Conservation (phyloP, 2,797 vertebrate species). For the Ctenopoma multispine region DNA sequence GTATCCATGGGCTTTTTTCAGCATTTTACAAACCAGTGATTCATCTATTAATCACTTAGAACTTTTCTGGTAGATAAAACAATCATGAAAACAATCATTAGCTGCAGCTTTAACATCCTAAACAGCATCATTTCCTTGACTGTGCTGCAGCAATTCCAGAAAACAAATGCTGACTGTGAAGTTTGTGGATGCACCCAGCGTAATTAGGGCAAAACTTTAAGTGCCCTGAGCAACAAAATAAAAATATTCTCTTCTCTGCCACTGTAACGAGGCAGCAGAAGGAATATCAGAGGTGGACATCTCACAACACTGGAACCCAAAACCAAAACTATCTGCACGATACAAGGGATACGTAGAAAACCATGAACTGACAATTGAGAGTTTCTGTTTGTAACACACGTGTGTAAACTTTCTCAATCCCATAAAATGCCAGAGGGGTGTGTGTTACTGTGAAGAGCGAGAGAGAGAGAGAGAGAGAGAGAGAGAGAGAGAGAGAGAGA, state of each 20-base stretch:
- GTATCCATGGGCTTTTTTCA: no score
- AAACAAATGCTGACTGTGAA: not conserved
- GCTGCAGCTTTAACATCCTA: no score
- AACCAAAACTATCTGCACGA: not conserved
- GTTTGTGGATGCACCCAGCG: not conserved
- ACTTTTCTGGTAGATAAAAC: no score
- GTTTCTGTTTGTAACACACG: constrained; percentile 11
- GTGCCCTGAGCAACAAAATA: not conserved
- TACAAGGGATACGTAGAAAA: not conserved
- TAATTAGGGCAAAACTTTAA: not conserved
- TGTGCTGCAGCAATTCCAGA: not conserved
- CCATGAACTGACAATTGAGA: not conserved
- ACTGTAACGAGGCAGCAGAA: not conserved
- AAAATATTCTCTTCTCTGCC: not conserved
- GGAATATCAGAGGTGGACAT: not conserved
- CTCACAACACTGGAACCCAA: not conserved
- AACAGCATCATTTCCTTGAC: no score
- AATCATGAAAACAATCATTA: no score
- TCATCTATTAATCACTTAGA: no score
- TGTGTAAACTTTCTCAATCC: not conserved
- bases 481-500: not conserved
- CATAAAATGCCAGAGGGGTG: constrained; percentile 13
- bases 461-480: not conserved
- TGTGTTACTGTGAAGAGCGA: constrained; percentile 5
- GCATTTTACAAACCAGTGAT: no score